Evolutionary conservation across 2,888 invertebrate species (phyloP), one percentile per base, ranked within the genome.

Genomic region (Prenolepis imparis): DNA sequence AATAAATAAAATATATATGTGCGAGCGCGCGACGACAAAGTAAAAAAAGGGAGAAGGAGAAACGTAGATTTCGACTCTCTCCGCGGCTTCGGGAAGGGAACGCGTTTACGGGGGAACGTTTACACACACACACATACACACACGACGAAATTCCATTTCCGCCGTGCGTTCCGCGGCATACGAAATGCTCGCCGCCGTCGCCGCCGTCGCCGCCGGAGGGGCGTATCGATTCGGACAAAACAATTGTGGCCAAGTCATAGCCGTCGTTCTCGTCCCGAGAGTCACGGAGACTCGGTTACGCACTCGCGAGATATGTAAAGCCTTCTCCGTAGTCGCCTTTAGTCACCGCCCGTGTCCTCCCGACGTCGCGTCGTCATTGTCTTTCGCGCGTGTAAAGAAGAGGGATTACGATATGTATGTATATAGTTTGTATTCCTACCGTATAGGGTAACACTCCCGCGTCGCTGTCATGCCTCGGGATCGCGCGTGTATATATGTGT

Each of bases 391-490:
- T 21, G 52, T n/a, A 48, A 70, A 32, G 52, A 78, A 72, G 55
- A 70, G 66, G 39, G 64, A 83, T 52, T 66, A 55, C 39, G 52
- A 18, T 39, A 41, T 28, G 28, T 28, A 3, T 39, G 55, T 64
- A 66, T 64, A 32, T 52, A 75, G 75, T 85, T 87, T 85, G 87
- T 52, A 52, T 72, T 91, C 93, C 91, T 93, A 94, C 93, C 93
- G 93, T 94, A 93, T 93, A 92, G 93, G 93, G 91, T 93, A 93
- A 92, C 92, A 93, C 91, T 93, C 93, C 93, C 92, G 93, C 92
- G 93, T 93, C 88, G 93, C 93, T 90, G 93, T 93, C 93, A 93
- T 93, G 89, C 90, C 90, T 90, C 82, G 84, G 86, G 86, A 89
- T 89, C 82, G 83, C 78, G 85, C 18, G 68, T 48, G 12, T 32